These are phyloP conservation scores for Drosophila orena DNA, from an alignment of 1,140 invertebrate genomes.

Conservation along the genomic window DNA sequence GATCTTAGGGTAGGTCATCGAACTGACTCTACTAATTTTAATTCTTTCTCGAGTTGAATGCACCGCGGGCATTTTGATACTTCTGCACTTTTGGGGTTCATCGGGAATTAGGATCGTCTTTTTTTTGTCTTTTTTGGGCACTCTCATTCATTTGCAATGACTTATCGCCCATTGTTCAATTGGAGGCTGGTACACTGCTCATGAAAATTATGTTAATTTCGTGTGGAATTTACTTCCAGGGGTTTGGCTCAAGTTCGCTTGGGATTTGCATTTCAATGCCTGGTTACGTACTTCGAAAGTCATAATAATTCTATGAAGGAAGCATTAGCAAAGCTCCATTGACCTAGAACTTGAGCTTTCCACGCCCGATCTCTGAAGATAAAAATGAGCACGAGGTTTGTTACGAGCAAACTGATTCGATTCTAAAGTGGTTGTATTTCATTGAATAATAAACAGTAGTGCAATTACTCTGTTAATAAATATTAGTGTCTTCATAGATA, in stretches of 20 bases:
- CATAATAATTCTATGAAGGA: conserved; percentile 52
- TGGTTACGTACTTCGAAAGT: conserved; percentile 34
- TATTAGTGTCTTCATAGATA: too few relatives aligned
- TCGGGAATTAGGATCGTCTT: conserved; percentile 1
- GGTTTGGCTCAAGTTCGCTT: conserved; percentile 54
- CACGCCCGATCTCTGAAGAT: conserved; percentile 33
- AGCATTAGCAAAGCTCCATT: conserved; percentile 58
- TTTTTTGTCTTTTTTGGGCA: conserved; percentile 40
- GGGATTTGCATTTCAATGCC: conserved; percentile 47
- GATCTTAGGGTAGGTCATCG: conserved; percentile 63
- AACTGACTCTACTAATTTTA: conserved; percentile 32
- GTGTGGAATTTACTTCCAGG: conserved; percentile 48
- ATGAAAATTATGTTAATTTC: conserved; percentile 45
- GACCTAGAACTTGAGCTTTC: conserved; percentile 75
- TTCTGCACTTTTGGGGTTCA: conserved; percentile 16
- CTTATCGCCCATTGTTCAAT: conserved; percentile 26
- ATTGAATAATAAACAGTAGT: too few relatives aligned
- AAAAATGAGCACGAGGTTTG: conserved; percentile 19
- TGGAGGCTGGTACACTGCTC: conserved; percentile 53
- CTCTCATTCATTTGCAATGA: conserved; percentile 17
- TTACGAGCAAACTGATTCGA: background rate
- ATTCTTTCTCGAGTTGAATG: conserved; percentile 37
- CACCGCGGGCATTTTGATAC: conserved; percentile 36
- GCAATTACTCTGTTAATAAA: too few relatives aligned
- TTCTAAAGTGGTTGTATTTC: background rate